Base-by-base conservation (phyloP, 2,113 vertebrate species). In the Coreoperca whiteheadi region DNA sequence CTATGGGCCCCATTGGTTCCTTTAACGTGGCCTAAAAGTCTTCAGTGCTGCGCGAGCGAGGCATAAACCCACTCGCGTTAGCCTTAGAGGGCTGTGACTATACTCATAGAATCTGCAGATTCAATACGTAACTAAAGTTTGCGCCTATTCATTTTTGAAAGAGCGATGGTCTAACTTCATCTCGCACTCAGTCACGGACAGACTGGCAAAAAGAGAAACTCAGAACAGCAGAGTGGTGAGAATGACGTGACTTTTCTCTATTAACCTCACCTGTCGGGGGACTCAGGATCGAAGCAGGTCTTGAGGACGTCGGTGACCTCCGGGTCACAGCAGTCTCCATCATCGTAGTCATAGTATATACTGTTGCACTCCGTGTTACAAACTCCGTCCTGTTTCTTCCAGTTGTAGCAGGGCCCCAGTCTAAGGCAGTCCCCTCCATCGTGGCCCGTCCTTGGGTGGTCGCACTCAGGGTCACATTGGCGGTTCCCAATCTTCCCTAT, bases 201-300 rank as follows among this genome's bases (percentile, higher is more conserved):
- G 32, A 34, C 32, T 5, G 43, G 14, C 43, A 46, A 21, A 43
- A n/a, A 41, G 4, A 66, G 7, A 59, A 50, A 48, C 1, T 39
- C 8, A 46, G 14, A 63, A 23, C 23, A 57, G 14, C n/a, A 15
- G 25, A 43, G 28, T 12, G n/a, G 59, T 81, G 64, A n/a, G 12
- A 67, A 64, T 23, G 2, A n/a, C 4, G n/a, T 23, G 1, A 46
- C 21, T 18, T 30, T 34, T 7, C 23, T 63, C 48, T 4, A 20
- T 32, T 21, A 14, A 65, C 16, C 95, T 96, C 95, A 99, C 98
- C 98, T 96, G 84, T 95, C 94, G 43, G 96, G 94, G 0, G 98
- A 98, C 77, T 99, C 98, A 0, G 98, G 98, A 89, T 99, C 98
- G 0, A 99, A 99, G 93, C 98, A 99, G 69, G 97, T 99, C 95